A percentile compares a stretch with the other conserved stretches of the same genome.
These are phyloP conservation scores for Xiphophorus birchmanni DNA, from an alignment of 2,797 vertebrate species.

Conservation along the genomic window DNA sequence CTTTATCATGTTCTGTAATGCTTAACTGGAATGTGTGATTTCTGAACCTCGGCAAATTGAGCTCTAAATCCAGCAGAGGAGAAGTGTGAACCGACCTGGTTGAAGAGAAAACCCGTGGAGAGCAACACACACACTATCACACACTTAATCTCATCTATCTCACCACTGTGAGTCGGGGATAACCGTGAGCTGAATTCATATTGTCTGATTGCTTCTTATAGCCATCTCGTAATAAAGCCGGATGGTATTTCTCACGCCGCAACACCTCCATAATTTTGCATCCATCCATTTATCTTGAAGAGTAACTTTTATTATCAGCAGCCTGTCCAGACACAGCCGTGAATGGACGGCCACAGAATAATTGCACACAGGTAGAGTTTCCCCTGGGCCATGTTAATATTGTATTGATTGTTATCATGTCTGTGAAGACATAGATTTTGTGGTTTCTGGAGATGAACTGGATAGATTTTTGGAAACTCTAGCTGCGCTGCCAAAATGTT, in stretches of 20 bases:
- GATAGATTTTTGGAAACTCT: background rate
- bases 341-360: background rate
- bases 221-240: conserved; percentile 2
- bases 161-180: background rate
- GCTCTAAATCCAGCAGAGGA: conserved; percentile 15
- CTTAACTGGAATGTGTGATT: background rate
- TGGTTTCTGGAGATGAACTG: background rate
- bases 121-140: conserved; percentile 13
- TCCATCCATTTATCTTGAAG: background rate
- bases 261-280: background rate
- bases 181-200: conserved; percentile 53
- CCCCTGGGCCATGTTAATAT: background rate
- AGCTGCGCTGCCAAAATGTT: background rate
- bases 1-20: background rate
- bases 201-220: conserved; percentile 26
- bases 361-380: background rate
- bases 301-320: background rate
- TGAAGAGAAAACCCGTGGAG: conserved; percentile 11
- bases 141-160: conserved; percentile 21
- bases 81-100: conserved; percentile 23
- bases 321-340: background rate
- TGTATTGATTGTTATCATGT: background rate
- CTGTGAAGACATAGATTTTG: background rate
- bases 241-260: conserved; percentile 1
- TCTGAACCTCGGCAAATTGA: background rate